Base-by-base conservation (phyloP, 2,113 vertebrate species). In the Melanocharis versteri region DNA sequence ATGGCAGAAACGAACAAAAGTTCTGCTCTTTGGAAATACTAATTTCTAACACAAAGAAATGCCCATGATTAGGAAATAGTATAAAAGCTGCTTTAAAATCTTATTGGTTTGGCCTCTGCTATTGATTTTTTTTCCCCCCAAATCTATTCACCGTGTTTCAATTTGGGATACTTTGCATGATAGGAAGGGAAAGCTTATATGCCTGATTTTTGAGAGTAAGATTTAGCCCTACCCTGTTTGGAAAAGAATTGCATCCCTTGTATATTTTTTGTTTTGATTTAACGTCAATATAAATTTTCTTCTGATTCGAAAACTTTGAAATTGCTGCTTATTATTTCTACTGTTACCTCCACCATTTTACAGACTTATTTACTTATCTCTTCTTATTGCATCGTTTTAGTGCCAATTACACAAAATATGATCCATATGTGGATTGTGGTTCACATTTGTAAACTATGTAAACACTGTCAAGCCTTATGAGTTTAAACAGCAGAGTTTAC, bases 371-470 rank as follows among this genome's bases (percentile, higher is more conserved):
- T 96, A 92, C 89, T 95, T 94, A 93, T 87, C 84, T 94, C 87
- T 90, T 69, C 48, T 87, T 56, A 94, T 94, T 97, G 83, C 79
- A 88, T 80, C 22, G 5, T 78, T 95, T 90, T 93, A 94, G 82
- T 91, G 87, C 92, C 87, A 93, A 83, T 96, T 96, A 89, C 83
- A 53, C 53, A 89, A 91, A 95, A 96, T 96, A 91, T n/a, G 82
- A 93, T 87, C 89, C 91, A 94, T 95, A 94, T 95, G 94, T 90
- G 93, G 62, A 93, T 94, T 76, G 51, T 57, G 87, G 84, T 89
- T 94, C 87, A 50, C 91, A 89, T 97, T 95, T 97, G 89, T 88
- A 95, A 94, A 93, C 82, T 95, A 90, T 96, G 91, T 96, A 96
- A 95, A 96, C 91, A 95, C 82, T 91, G 90, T 94, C 94, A 95